A percentile compares a stretch with the other conserved stretches of the same genome.
Evolutionary conservation across 2,113 vertebrate species (phyloP).

Genomic region (Datnioides undecimradiatus): DNA sequence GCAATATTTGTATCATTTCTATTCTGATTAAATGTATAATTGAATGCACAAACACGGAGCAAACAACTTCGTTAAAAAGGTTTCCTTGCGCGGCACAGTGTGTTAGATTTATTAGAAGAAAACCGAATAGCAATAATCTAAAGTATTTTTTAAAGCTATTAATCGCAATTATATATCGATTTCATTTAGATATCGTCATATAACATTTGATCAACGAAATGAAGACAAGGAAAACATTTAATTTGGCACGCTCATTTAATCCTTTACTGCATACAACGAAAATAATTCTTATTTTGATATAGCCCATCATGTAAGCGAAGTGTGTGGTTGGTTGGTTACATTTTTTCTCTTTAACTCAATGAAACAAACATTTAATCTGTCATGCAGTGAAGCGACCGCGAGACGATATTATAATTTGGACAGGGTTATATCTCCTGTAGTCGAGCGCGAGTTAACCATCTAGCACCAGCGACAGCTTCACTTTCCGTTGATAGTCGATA

Average conservation of each 20-base stretch:
- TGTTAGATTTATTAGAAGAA: not conserved
- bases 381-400: not conserved
- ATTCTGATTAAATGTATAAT: not conserved
- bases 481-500: conserved; percentile 7
- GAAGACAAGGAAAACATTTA: not conserved
- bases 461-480: not conserved
- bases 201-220: not conserved
- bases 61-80: not conserved
- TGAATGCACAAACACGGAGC: not conserved
- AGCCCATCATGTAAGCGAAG: not conserved
- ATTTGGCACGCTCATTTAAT: not conserved
- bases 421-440: conserved; percentile 2
- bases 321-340: not conserved
- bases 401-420: not conserved
- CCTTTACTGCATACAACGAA: not conserved
- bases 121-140: not conserved
- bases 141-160: too few species aligned
- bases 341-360: not conserved
- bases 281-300: not conserved
- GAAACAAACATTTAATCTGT: not conserved
- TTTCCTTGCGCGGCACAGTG: not conserved
- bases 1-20: not conserved
- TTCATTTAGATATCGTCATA: not conserved
- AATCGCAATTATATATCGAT: not conserved
- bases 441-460: not conserved